Percentiles rank a stretch among this genome's conserved stretches.
Evolutionary conservation across 2,888 invertebrate genomes (phyloP).

Genomic region (Neoscelio sp.): DNA sequence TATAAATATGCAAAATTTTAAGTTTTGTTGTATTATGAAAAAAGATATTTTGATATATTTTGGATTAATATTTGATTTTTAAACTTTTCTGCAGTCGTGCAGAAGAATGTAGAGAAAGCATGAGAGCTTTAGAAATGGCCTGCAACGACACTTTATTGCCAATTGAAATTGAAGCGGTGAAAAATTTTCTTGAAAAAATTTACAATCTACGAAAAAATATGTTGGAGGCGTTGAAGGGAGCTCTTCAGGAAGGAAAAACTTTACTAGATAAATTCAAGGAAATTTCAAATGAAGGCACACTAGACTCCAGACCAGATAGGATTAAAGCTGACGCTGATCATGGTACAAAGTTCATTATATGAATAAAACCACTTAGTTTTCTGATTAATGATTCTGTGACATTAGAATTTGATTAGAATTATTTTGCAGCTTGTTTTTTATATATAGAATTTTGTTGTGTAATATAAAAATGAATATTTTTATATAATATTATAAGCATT

Average conservation of each 20-base stretch:
- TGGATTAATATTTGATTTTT: background rate
- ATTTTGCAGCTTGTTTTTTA: too few relatives aligned
- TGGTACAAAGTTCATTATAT: conserved; percentile 69
- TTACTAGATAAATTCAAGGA: conserved; percentile 90
- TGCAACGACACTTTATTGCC: conserved; percentile 88
- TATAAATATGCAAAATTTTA: too few relatives aligned
- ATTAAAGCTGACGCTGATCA: conserved; percentile 84
- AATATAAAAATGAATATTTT: background rate
- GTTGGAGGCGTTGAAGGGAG: conserved; percentile 91
- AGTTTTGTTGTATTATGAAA: too few relatives aligned
- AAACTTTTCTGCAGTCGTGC: conserved; percentile 86
- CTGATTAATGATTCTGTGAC: too few relatives aligned
- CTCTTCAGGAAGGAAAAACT: conserved; percentile 91
- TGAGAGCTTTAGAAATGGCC: conserved; percentile 88
- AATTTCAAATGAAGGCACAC: conserved; percentile 89
- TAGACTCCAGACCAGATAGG: conserved; percentile 89
- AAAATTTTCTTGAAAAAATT: conserved; percentile 88
- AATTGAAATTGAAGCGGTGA: conserved; percentile 89
- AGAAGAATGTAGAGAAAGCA: conserved; percentile 87
- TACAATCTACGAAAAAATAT: conserved; percentile 89
- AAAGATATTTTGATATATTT: conserved; percentile 18
- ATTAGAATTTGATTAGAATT: too few relatives aligned
- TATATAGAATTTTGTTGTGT: too few relatives aligned
- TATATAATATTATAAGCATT: too few relatives aligned
- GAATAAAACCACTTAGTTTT: too few relatives aligned